Evolutionary conservation across 1,140 invertebrate species (phyloP), one percentile per base, ranked within the genome.

Genomic region (Drosophila paulistorum): DNA sequence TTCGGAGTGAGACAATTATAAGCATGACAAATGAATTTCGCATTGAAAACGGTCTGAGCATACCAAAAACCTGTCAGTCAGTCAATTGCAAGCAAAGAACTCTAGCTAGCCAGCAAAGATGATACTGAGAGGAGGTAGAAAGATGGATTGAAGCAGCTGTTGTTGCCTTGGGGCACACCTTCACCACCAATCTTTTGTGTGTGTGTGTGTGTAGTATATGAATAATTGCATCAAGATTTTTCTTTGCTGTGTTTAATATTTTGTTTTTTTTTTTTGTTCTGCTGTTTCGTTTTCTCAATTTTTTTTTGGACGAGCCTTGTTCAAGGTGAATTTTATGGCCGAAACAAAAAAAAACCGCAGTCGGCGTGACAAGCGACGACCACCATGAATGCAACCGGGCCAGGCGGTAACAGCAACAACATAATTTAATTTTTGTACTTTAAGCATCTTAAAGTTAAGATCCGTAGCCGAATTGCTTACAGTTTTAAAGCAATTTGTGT

Each of bases 1-100:
- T 58, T 51, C 73, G 74, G 74, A 86, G 79, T 89, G 84, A 87
- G 84, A 89, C 84, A 89, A 89, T 89, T 89, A 89, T 89, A 89
- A 89, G 84, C 84, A 89, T 89, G 84, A 89, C 84, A 89, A 89
- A 89, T 89, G 84, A 89, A 89, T 89, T 89, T 89, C 84, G 84
- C 80, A 83, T 89, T 89, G 81, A 71, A 71, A 77, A 41, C 64
- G 59, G 71, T 72, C 37, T 39, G 39, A 33, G 63, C 67, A 68
- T 67, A 77, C 66, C 79, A 70, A 76, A 80, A 74, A 71, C 79
- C 82, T 87, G 83, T 87, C 84, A 84, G 84, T 89, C 74, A 77
- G 57, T 59, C 57, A 59, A 59, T 59, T 59, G 57, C 57, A 35
- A 30, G 54, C 17, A 51, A 51, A 51, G 45, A 51, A 51, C 45